Evolutionary conservation across 2,888 invertebrate genomes (phyloP).

Genomic region (Leptopilina syphax): DNA sequence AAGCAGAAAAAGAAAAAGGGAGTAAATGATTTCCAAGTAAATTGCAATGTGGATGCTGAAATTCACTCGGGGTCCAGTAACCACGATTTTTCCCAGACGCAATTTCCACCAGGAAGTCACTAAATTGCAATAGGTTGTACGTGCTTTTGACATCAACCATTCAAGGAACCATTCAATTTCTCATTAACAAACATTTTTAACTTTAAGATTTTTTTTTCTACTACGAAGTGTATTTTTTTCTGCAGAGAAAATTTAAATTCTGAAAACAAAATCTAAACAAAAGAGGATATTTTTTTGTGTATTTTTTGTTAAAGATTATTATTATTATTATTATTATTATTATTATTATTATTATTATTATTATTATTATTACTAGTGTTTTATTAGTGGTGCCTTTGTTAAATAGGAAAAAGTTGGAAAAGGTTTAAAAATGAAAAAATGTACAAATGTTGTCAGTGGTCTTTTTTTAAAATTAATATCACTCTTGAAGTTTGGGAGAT

Average conservation of each 20-base stretch:
- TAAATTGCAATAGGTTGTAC: conserved; percentile 7
- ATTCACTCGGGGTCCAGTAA: conserved; percentile 34
- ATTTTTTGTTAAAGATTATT: too few relatives aligned
- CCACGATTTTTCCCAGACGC: conserved; percentile 31
- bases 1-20: conserved; percentile 43
- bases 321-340: too few relatives aligned
- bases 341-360: too few relatives aligned
- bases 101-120: conserved; percentile 29
- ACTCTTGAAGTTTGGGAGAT: background rate
- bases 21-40: conserved; percentile 68
- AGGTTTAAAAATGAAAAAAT: too few relatives aligned
- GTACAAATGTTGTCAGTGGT: background rate
- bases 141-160: conserved; percentile 1
- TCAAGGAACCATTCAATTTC: background rate
- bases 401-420: too few relatives aligned
- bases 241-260: too few relatives aligned
- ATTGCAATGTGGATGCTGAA: conserved; percentile 58
- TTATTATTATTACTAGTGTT: too few relatives aligned
- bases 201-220: too few relatives aligned
- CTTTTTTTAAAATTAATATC: background rate
- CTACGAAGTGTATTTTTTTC: too few relatives aligned
- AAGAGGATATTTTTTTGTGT: too few relatives aligned
- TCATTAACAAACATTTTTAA: background rate
- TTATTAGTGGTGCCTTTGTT: too few relatives aligned
- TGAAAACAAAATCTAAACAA: too few relatives aligned